Base-by-base conservation (phyloP, 2,797 vertebrate species). In the Craterocephalus amniculus region DNA sequence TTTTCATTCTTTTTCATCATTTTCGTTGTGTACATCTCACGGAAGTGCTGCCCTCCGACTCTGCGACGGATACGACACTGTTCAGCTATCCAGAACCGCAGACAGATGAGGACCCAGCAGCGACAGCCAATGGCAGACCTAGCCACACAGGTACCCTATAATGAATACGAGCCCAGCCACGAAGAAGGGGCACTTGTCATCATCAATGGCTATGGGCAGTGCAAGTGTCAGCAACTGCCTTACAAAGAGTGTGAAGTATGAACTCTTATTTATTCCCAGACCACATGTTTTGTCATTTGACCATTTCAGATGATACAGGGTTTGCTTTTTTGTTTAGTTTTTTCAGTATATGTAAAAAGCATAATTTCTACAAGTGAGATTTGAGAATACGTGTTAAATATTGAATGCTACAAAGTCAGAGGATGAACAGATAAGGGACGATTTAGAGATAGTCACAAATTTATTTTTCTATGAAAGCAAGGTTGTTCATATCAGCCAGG, bases 201-300 rank as follows among this genome's bases (percentile, higher is more conserved):
- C 94, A 99, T 99, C 87, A 99, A 99, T 59, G 97, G 97, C 88
- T 99, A 99, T 7, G 97, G 97, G 96, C 97, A 99, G 95, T 99
- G 97, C 95, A 99, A 98, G 92, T 99, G 97, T 94, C 97, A 99
- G 95, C 97, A 99, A 91, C 96, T 99, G 95, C 97, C 97, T 92
- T 99, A 99, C 88, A 99, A 99, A 95, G 97, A 99, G 96, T 99
- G 97, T 95, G 97, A 99, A 97, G 97, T 99, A 95, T 99, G 96
- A 97, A 95, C 92, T 91, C 84, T 86, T 94, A 94, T 94, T 94
- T 94, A 94, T 94, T 94, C 83, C 83, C 85, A 91, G 87, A 89
- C 90, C 84, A 90, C 92, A 89, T 90, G 91, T 90, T 92, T 93
- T 88, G 87, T 91, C 93, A 94, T 94, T 94, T 88, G 87, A 92